Evolutionary conservation across 1,140 invertebrate genomes (phyloP), one percentile per base, ranked within the genome.

Genomic region (Drosophila micromelanica): DNA sequence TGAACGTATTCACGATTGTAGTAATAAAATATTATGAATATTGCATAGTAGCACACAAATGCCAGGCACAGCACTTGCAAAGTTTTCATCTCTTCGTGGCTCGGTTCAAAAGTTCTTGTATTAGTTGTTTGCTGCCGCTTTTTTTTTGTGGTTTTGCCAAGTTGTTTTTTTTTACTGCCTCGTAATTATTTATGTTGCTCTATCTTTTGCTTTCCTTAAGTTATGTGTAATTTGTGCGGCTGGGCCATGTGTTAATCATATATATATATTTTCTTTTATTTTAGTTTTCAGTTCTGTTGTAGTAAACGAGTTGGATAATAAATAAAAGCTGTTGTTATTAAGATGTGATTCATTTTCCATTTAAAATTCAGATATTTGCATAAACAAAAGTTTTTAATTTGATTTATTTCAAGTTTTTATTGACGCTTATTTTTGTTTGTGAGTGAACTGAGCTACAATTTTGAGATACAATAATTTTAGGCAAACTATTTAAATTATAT

Each of bases 21-120:
- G 69, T 90, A 90, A 69, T 90, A 90, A 72, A 80, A 90, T 56
- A 74, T 57, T 51, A 89, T 46, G 30, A 90, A 90, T 15, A 90
- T 61, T 71, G 84, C 74, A 84, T 90, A 90, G 77, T 73, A 90
- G 68, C 73, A 78, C 17, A 73, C 68, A 67, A 90, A 90, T 20
- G 74, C 69, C 64, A 69, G 42, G 62, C 73, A 78, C 20, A 90
- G 64, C 59, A 84, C 85, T 65, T 62, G 78, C 62, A 89, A 51
- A 48, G 57, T 84, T 86, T 72, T 78, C 82, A 86, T 87, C 17
- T 59, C 32, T 56, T 56, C 65, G 46, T 49, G 46, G 15, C 46
- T 64, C 13, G n/a, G 38, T 48, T 45, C 37, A 37, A 42, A 17
- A 42, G 62, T 32, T 52, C 38, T 17, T 60, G 45, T 56, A 38